These are phyloP conservation scores for Brachyalestes nurse DNA, from an alignment of 2,797 vertebrate genomes.

Conservation along the genomic window DNA sequence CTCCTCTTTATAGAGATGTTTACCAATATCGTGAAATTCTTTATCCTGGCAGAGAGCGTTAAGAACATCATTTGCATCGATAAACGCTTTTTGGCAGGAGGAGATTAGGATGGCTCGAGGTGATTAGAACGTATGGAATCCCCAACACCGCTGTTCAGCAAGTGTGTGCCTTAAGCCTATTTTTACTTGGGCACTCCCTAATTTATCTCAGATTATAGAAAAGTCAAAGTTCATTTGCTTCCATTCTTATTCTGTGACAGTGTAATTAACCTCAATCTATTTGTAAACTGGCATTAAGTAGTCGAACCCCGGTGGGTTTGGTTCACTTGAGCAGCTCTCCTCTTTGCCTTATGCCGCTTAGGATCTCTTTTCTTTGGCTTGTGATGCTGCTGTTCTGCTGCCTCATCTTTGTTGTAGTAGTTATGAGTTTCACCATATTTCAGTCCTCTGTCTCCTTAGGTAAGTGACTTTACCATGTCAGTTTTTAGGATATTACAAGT, in stretches of 20 bases:
- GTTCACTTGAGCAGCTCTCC: neutral
- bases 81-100: neutral
- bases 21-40: neutral
- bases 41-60: neutral
- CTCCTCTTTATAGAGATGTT: neutral
- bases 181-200: conserved; percentile 14
- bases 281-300: conserved; percentile 20
- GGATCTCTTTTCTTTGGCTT: conserved; percentile 23
- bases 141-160: neutral
- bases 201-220: conserved; percentile 33
- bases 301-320: neutral
- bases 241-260: conserved; percentile 40
- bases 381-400: conserved; percentile 37
- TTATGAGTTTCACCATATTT: conserved; percentile 22
- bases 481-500: neutral
- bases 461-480: conserved; percentile 2
- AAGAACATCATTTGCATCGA: neutral
- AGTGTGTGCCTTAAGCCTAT: conserved; percentile 14
- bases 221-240: conserved; percentile 25
- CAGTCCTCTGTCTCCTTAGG: conserved; percentile 24
- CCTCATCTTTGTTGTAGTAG: conserved; percentile 25
- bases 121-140: neutral
- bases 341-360: conserved; percentile 4
- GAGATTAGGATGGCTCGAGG: neutral
- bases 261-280: conserved; percentile 40